Evolutionary conservation across 2,113 vertebrate species (phyloP).

Genomic region (Phrynosoma blainvillii): DNA sequence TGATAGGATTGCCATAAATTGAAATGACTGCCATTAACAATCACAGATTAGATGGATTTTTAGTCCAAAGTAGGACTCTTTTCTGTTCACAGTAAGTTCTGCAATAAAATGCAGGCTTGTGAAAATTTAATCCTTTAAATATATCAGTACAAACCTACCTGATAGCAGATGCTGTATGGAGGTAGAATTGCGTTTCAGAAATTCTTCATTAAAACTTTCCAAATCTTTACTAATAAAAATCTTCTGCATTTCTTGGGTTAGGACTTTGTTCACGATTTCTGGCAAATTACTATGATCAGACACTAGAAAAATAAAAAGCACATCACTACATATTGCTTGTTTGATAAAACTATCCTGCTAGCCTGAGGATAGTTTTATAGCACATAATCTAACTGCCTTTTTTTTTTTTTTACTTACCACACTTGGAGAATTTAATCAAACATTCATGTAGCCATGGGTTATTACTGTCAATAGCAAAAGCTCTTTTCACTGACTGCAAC

Average conservation of each 20-base stretch:
- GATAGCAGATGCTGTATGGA: slow-evolving; percentile 81
- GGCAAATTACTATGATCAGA: slow-evolving; percentile 82
- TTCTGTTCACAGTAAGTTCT: not conserved
- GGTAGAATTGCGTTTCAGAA: slow-evolving; percentile 79
- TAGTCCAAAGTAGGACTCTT: not conserved
- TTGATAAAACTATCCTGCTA: not conserved
- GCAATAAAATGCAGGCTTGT: not conserved
- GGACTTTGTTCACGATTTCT: slow-evolving; percentile 80
- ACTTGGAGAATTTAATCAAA: slow-evolving; percentile 83
- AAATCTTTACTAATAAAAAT: slow-evolving; percentile 80
- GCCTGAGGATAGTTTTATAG: not conserved
- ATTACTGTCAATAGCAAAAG: slow-evolving; percentile 80
- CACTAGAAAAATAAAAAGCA: slow-evolving; percentile 62
- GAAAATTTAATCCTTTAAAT: not conserved
- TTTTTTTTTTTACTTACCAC: slow-evolving; percentile 71
- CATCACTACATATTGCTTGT: not conserved
- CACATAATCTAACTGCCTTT: not conserved
- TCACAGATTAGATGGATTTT: not conserved
- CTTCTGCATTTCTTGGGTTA: slow-evolving; percentile 82
- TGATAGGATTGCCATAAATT: too few species aligned
- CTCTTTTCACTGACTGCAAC: slow-evolving; percentile 83
- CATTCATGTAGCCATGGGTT: slow-evolving; percentile 83
- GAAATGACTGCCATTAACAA: too few species aligned
- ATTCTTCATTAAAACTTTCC: slow-evolving; percentile 82
- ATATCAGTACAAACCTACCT: slow-evolving; percentile 64